These are phyloP conservation scores for Perca fluviatilis DNA, from an alignment of 2,113 vertebrate genomes.

Conservation along the genomic window DNA sequence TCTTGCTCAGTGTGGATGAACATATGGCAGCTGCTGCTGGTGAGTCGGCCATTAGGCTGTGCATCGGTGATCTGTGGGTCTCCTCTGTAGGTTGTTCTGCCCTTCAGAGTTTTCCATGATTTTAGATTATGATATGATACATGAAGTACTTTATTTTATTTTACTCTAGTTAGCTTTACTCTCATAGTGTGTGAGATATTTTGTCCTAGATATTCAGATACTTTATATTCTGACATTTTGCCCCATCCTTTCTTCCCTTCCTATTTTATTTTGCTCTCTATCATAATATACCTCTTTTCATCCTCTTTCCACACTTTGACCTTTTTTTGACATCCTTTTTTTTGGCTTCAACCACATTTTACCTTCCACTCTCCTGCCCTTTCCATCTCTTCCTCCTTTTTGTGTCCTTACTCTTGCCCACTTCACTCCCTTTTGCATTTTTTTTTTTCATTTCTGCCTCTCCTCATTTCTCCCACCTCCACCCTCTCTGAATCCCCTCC, in stretches of 20 bases:
- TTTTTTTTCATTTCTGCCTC: neutral
- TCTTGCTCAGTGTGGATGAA: constrained; percentile 96
- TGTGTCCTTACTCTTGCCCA: neutral
- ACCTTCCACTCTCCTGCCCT: neutral
- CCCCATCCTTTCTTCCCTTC: neutral
- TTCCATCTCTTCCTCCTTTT: neutral
- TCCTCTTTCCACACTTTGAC: neutral
- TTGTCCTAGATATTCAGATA: neutral
- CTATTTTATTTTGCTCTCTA: neutral
- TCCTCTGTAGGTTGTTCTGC: neutral
- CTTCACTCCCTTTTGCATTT: neutral
- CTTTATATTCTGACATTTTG: neutral
- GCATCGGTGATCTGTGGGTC: neutral
- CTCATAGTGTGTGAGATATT: neutral
- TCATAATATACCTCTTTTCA: neutral
- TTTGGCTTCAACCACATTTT: neutral
- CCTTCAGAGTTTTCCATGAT: neutral
- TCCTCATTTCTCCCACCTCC: neutral
- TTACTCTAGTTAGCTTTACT: neutral
- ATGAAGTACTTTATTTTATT: neutral
- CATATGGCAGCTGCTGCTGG: constrained; percentile 98
- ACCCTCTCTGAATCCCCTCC: constrained; percentile 34
- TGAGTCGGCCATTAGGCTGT: constrained; percentile 63
- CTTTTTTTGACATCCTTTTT: neutral
- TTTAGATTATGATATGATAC: neutral